Percentiles rank a stretch among this genome's conserved stretches.
phyloP scores from a whole-genome alignment of 2,888 invertebrate species.

The Epiblema foenella region DNA sequence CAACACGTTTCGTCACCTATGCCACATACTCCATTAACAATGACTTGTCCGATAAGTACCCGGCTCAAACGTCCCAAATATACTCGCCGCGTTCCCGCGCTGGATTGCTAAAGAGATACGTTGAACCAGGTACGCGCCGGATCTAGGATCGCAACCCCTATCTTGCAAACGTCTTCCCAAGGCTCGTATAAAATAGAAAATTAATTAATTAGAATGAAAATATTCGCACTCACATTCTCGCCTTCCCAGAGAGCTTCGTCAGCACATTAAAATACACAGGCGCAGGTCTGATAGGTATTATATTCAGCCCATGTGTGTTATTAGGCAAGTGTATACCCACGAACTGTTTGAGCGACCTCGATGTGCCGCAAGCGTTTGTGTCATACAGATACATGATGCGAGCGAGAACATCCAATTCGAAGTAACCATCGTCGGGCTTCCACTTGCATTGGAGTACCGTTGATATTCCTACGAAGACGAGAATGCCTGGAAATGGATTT shows the following conservation, averaged over 20 bases:
- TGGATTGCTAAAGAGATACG: no score
- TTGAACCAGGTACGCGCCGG: no score
- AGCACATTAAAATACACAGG: conserved; percentile 59
- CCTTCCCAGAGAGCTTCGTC: conserved; percentile 62
- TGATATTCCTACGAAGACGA: conserved; percentile 54
- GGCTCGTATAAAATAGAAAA: no score
- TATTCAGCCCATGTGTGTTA: conserved; percentile 56
- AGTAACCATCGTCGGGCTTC: conserved; percentile 56
- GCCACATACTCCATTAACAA: no score
- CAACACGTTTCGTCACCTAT: no score
- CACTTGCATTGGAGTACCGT: conserved; percentile 65
- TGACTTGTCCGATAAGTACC: no score
- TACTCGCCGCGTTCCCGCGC: no score
- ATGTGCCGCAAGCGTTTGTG: conserved; percentile 60
- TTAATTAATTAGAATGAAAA: no score
- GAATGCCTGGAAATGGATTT: conserved; percentile 56
- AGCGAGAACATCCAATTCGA: conserved; percentile 64
- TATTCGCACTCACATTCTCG: conserved; percentile 57
- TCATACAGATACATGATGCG: conserved; percentile 77
- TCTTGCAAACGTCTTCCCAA: no score
- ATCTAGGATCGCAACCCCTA: no score
- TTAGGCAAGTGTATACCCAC: conserved; percentile 60
- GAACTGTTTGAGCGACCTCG: conserved; percentile 50
- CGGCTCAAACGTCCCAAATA: no score
- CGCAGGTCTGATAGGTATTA: conserved; percentile 61